Conservation (phyloP, 92 coral and sea anemone species). For the Zoanthus gigantus region DNA sequence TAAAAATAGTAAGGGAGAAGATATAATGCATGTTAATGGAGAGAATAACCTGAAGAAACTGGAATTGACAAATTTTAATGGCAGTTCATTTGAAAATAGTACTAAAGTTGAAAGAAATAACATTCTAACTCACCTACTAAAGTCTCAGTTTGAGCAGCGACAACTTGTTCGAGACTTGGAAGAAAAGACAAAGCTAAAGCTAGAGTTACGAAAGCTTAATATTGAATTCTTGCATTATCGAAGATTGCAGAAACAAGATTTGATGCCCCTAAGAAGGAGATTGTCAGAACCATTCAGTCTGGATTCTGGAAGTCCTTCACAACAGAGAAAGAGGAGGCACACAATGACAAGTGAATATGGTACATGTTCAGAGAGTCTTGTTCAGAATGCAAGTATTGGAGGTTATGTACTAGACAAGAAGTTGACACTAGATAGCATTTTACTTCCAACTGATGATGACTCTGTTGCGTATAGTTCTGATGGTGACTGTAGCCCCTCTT, state of each 20-base stretch:
- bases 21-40: not conserved
- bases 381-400: slow-evolving; percentile 52
- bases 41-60: not conserved
- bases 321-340: slow-evolving; percentile 44
- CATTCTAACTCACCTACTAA: slow-evolving; percentile 47
- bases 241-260: slow-evolving; percentile 40
- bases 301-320: slow-evolving; percentile 54
- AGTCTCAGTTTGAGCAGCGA: slow-evolving; percentile 68
- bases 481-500: slow-evolving; percentile 42
- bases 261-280: slow-evolving; percentile 43
- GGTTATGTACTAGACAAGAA: slow-evolving; percentile 46
- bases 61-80: not conserved
- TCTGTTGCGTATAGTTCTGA: slow-evolving; percentile 38
- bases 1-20: not conserved
- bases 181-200: slow-evolving; percentile 63
- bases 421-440: slow-evolving; percentile 31
- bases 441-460: slow-evolving; percentile 21
- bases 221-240: slow-evolving; percentile 64
- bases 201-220: slow-evolving; percentile 73
- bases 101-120: slow-evolving; percentile 25
- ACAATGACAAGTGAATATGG: slow-evolving; percentile 87
- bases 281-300: slow-evolving; percentile 71
- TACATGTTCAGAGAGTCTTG: slow-evolving; percentile 66
- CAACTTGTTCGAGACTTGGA: slow-evolving; percentile 69
- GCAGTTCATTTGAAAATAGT: not conserved